Base-by-base conservation (phyloP, 37 sponge, comb jelly and placozoan genomes). In the Chondrilla cf. caribensis region DNA sequence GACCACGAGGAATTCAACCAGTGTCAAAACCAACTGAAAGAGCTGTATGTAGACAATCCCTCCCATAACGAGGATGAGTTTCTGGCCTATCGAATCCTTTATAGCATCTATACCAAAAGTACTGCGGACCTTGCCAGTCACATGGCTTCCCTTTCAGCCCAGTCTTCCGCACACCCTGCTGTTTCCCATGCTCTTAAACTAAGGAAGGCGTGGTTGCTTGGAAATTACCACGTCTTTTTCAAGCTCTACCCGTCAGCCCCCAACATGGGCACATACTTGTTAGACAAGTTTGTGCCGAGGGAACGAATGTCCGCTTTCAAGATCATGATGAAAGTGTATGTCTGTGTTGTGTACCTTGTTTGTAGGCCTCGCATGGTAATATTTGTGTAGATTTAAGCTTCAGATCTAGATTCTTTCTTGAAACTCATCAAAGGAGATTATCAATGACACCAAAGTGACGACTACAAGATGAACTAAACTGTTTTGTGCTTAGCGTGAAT, bases 1-100 rank as follows among this genome's bases (percentile, higher is more conserved):
- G 99, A 98, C 78, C 84, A 84, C 29, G 90, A 81, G 37, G 99
- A 98, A 81, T 98, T 96, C 83, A 98, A 96, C 79, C 99, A 98
- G 85, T 98, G 99, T 37, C 95, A 95, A 84, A 90, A 92, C 3
- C 97, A 94, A 77, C 86, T 98, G 3, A 92, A 81, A 78, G 83
- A 83, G 11, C 91, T 98, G 26, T 98, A 98, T 79, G 54, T 19
- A 29, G 94, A 86, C 26, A 87, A 87, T 22, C 58, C 65, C 0
- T 39, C 72, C 71, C 88, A 85, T 19, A 81, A 87, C 60, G 72
- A 80, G 41, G 85, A 86, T 18, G 99, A 98, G 85, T 98, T 98
- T 77, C 33, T 91, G 8, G 93, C 97, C 24, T 98, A 98, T 75
- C 83, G 95, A 25, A 90, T 98, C 31, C 87, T 96, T 82, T 98